A percentile compares a stretch with the other conserved stretches of the same genome.
Evolutionary conservation across 1,140 invertebrate genomes (phyloP).

Genomic region (Drosophila lacertosa): DNA sequence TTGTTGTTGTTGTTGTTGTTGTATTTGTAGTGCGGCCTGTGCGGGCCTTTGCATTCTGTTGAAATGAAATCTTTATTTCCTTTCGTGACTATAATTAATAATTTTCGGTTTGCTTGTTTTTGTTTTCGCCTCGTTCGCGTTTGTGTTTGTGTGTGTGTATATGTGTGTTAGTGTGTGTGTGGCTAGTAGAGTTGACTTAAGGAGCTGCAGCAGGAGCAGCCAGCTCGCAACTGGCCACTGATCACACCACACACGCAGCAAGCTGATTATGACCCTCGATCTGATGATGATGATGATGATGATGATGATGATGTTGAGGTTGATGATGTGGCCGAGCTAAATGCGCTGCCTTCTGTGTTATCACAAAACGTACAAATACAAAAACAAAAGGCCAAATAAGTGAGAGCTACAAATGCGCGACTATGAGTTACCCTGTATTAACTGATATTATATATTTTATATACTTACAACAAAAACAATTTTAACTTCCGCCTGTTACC

Average conservation of each 20-base stretch:
- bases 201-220: conserved; percentile 35
- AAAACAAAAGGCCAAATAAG: conserved; percentile 7
- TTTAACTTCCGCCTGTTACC: no score
- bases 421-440: not conserved
- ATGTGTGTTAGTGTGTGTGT: conserved; percentile 32
- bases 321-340: conserved; percentile 19
- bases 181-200: conserved; percentile 39
- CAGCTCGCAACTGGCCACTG: conserved; percentile 51
- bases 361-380: conserved; percentile 28
- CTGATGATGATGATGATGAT: conserved; percentile 17
- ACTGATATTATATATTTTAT: no score
- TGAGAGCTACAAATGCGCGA: not conserved
- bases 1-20: conserved; percentile 21
- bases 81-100: conserved; percentile 84
- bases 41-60: conserved; percentile 78
- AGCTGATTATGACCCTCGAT: conserved; percentile 60
- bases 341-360: conserved; percentile 23
- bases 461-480: no score
- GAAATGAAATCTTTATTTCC: conserved; percentile 84
- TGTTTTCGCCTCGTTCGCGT: conserved; percentile 19
- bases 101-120: conserved; percentile 61
- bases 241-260: conserved; percentile 74
- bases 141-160: conserved; percentile 23
- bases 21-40: conserved; percentile 45
- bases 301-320: conserved; percentile 32